A percentile compares a stretch with the other conserved stretches of the same genome.
Conservation (phyloP, 2,888 invertebrate genomes). For the Cryptocephalus moraei region DNA sequence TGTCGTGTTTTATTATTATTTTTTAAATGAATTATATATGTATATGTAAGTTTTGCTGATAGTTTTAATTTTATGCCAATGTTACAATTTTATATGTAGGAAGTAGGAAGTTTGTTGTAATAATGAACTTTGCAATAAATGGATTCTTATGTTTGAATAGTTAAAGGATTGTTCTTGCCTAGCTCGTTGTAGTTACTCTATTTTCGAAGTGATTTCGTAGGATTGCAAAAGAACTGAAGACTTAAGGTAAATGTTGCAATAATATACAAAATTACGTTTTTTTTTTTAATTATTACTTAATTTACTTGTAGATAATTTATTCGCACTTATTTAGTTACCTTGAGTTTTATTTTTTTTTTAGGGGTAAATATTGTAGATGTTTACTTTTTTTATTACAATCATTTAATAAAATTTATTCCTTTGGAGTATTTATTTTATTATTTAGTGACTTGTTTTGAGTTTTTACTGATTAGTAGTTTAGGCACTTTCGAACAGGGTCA, state of each 20-base stretch:
- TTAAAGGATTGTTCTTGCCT: constrained; percentile 17
- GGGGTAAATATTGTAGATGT: not conserved
- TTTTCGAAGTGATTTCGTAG: constrained; percentile 11
- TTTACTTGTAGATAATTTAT: constrained; percentile 25
- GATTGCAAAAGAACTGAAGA: constrained; percentile 12
- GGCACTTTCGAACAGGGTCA: too few species aligned
- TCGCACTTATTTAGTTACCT: constrained; percentile 28
- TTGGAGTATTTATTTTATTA: not conserved
- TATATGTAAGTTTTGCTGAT: too few species aligned
- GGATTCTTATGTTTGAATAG: constrained; percentile 15
- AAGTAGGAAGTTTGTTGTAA: constrained; percentile 6
- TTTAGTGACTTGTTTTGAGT: too few species aligned
- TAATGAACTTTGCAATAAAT: constrained; percentile 22
- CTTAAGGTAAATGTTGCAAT: constrained; percentile 24
- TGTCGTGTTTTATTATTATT: too few species aligned
- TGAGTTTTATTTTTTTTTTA: constrained; percentile 16
- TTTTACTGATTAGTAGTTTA: too few species aligned
- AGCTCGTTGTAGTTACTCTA: constrained; percentile 5
- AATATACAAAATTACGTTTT: constrained; percentile 8
- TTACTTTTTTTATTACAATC: not conserved
- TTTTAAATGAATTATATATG: too few species aligned
- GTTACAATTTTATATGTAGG: too few species aligned
- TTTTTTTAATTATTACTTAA: constrained; percentile 20
- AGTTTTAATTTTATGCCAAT: too few species aligned
- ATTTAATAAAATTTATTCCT: not conserved